Conservation (phyloP, 1,140 invertebrate genomes). For the Armadillidium nasatum region DNA sequence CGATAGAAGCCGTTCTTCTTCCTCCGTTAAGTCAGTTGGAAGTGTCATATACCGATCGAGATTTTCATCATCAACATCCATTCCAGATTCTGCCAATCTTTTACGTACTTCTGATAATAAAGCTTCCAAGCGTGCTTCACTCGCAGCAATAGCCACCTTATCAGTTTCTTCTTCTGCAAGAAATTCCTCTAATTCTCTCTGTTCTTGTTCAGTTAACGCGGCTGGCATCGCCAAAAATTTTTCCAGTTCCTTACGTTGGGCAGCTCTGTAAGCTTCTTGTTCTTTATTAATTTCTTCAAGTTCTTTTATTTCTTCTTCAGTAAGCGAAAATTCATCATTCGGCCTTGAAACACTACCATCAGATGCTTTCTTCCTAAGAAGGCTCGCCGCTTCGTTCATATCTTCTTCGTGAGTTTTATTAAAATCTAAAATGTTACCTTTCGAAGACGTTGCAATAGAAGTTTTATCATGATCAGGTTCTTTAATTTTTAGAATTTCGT, state of each 20-base stretch:
- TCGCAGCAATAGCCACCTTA: neutral
- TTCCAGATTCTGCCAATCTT: neutral
- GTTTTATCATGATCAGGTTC: neutral
- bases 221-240: neutral
- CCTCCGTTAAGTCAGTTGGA: neutral
- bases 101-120: neutral
- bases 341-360: no score
- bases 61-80: neutral
- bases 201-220: neutral
- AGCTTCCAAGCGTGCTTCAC: constrained; percentile 1
- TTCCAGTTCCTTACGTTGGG: neutral
- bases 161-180: neutral
- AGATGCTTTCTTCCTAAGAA: neutral
- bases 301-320: neutral
- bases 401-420: neutral
- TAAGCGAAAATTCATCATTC: neutral
- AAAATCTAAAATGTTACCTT: no score
- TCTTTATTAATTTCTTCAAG: neutral
- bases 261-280: neutral
- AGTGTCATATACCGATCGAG: neutral
- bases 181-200: neutral
- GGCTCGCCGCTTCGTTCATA: neutral
- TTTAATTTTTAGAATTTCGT: neutral
- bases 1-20: neutral
- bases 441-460: neutral